Evolutionary conservation across 2,113 vertebrate species (phyloP), one percentile per base, ranked within the genome.

Genomic region (Epinephelus lanceolatus): DNA sequence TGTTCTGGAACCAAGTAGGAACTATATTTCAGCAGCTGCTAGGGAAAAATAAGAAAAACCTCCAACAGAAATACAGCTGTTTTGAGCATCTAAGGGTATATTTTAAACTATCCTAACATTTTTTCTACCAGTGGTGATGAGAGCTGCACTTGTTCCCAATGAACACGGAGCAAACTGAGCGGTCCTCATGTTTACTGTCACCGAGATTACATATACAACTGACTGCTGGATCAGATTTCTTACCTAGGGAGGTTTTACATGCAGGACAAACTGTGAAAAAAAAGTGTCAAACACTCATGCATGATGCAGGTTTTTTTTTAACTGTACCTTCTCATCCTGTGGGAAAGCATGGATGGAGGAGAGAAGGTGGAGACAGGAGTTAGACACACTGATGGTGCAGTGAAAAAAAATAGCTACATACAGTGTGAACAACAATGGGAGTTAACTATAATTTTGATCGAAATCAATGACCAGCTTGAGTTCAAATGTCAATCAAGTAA

Each of bases 311-410:
- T 30, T 63, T 67, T 55, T 65, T 55, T 67, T 81, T 72, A 94
- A 94, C 88, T 80, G 95, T 99, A 99, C 98, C 98, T 99, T 99
- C 93, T 98, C 97, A 96, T 99, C 97, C 98, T 99, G 94, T 94
- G 77, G 90, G 88, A 91, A 90, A 80, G 95, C 93, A 91, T 93
- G 89, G 89, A 95, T 86, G 91, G 93, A 95, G 95, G 88, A 92
- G 95, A 95, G 88, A 96, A 93, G 95, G 92, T 94, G 81, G 60
- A 93, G 87, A 93, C 66, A 91, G 70, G 59, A 86, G 78, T 86
- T 88, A 94, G 84, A 88, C 78, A 90, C 42, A 81, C 65, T 18
- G 79, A 86, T n/a, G 51, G 59, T 27, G 86, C 71, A 87, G 78
- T 79, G 75, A 63, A 53, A 66, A 55, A 47, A 3, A 78, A 74